Evolutionary conservation across 2,888 invertebrate species (phyloP), one percentile per base, ranked within the genome.

Genomic region (Argynnis bischoffii): DNA sequence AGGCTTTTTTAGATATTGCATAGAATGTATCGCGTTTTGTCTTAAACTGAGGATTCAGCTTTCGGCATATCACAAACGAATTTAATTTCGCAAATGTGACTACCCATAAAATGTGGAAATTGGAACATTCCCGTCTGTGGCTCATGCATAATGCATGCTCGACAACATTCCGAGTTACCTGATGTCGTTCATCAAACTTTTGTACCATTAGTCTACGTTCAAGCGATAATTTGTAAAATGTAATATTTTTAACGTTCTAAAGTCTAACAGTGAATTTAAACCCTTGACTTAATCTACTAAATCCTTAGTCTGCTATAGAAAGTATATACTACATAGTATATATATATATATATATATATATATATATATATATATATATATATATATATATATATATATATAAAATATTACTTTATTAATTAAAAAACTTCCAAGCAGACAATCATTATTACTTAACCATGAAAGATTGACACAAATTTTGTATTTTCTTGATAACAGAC

Each of bases 81-180:
- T 79, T 78, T 75, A 76, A 78, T 79, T 77, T 75, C 74, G 73
- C 73, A 74, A 75, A 75, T 73, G 72, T 72, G 74, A 70, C 73
- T 69, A 64, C 69, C 69, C 72, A 74, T 74, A 72, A 74, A 77
- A 76, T 74, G 71, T 69, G 72, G 72, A 70, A 71, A 71, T 70
- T 74, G 71, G 69, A 74, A 70, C 73, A 70, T 75, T 72, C 69
- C 71, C 69, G 74, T 68, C 71, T 69, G 65, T 57, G 69, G 70
- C 64, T 74, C 73, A 76, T 77, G 75, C 75, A 75, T 76, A 72
- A 77, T 75, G 71, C 74, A 75, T 73, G 71, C 57, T 57, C 56
- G 54, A 64, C 66, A 70, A 66, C 69, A 67, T 65, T 69, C 64
- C 65, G 69, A 65, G 69, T 69, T 61, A 71, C 70, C 69, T 64